Evolutionary conservation across 1,140 invertebrate species (phyloP).

Genomic region (Brachionus angularis): DNA sequence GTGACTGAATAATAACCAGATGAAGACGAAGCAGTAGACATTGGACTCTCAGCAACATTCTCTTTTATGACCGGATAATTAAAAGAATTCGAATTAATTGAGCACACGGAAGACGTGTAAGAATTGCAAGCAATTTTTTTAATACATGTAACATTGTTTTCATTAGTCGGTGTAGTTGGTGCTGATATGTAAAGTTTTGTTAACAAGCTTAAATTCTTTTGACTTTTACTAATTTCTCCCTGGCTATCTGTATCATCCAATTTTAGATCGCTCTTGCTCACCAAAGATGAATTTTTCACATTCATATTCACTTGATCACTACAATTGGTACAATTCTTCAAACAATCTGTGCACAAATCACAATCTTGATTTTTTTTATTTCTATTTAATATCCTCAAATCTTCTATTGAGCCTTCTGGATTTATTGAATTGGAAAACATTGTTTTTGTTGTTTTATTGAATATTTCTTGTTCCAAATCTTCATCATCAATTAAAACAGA

Average conservation of each 20-base stretch:
- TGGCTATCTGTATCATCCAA: no score
- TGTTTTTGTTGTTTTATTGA: no score
- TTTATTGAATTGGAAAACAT: no score
- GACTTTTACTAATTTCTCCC: slow-evolving; percentile 25
- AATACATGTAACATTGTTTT: no score
- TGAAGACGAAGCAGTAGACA: slow-evolving; percentile 15
- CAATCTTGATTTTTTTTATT: neutral
- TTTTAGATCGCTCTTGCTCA: no score
- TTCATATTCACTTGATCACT: no score
- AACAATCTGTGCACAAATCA: slow-evolving; percentile 1
- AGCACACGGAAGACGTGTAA: neutral
- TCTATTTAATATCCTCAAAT: no score
- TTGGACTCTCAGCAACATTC: neutral
- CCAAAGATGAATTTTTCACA: no score
- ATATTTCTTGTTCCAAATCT: neutral
- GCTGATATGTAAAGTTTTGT: slow-evolving; percentile 31
- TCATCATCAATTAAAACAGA: slow-evolving; percentile 33
- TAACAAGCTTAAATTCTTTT: no score
- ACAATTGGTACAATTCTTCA: slow-evolving; percentile 27
- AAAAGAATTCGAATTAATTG: slow-evolving; percentile 1
- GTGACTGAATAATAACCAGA: slow-evolving; percentile 17
- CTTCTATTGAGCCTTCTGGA: slow-evolving; percentile 28
- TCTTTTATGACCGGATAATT: slow-evolving; percentile 1
- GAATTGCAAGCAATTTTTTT: slow-evolving; percentile 22
- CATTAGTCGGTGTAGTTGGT: slow-evolving; percentile 16